Conservation (phyloP, 2,888 invertebrate genomes). For the Heliconius cydno region DNA sequence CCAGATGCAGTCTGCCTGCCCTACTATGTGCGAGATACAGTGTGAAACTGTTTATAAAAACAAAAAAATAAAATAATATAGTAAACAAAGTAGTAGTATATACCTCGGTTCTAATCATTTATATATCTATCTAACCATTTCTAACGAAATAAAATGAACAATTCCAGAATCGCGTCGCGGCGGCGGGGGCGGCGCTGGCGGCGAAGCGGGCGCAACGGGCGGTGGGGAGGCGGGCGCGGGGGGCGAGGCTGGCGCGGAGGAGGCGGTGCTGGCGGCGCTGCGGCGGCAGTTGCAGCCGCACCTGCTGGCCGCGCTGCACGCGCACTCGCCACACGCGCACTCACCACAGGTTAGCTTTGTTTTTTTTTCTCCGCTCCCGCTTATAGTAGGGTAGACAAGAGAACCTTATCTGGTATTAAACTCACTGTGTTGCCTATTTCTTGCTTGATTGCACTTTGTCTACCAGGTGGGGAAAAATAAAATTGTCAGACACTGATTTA, state of each 20-base stretch:
- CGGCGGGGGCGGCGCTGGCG: conserved; percentile 48
- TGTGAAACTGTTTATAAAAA: no score
- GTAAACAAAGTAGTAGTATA: no score
- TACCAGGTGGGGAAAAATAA: no score
- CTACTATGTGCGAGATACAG: no score
- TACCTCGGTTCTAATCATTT: no score
- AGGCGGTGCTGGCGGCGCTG: conserved; percentile 87
- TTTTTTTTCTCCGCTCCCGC: not conserved
- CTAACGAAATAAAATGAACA: not conserved
- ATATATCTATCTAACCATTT: no score
- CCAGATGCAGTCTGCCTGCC: no score
- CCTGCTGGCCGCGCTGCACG: conserved; percentile 85
- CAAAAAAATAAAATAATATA: no score
- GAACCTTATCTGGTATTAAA: not conserved
- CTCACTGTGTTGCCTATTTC: not conserved
- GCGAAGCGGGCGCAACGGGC: conserved; percentile 48
- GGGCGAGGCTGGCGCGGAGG: conserved; percentile 80
- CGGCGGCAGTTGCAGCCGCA: conserved; percentile 88
- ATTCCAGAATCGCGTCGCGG: conserved; percentile 63
- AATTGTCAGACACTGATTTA: no score
- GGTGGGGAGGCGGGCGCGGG: conserved; percentile 46
- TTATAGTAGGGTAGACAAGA: not conserved
- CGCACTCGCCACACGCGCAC: conserved; percentile 79
- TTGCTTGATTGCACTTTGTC: no score
- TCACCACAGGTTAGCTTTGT: conserved; percentile 43